Conservation (phyloP, 2,797 vertebrate species). For the Catamblyrhynchus diadema region DNA sequence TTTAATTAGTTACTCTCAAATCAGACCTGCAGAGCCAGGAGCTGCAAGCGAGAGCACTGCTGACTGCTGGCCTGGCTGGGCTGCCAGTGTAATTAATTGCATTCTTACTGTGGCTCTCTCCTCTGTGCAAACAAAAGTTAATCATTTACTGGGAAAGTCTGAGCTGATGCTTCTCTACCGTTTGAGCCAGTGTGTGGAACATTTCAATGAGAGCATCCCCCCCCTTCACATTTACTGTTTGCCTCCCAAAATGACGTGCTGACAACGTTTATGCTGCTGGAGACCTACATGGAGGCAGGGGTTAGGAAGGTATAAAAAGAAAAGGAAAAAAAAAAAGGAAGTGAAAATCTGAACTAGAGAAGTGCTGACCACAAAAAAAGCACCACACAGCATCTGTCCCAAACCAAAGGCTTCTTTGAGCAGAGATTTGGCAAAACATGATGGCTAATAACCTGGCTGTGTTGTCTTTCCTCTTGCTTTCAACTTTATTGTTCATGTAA, state of each 20-base stretch:
- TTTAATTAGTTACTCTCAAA: constrained; percentile 60
- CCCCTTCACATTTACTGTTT: background rate
- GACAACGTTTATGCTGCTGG: background rate
- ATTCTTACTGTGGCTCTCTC: background rate
- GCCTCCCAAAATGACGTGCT: background rate
- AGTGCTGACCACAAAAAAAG: background rate
- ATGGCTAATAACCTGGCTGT: background rate
- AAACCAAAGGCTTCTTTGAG: background rate
- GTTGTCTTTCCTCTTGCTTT: background rate
- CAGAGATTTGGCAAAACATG: background rate
- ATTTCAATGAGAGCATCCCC: background rate
- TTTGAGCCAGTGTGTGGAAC: background rate
- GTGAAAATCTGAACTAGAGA: background rate
- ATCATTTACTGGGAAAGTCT: constrained; percentile 7
- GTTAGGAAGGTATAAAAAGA: background rate
- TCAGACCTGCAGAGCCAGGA: constrained; percentile 45
- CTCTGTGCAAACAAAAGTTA: constrained; percentile 37
- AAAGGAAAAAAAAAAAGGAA: background rate
- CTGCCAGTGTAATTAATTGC: constrained; percentile 40
- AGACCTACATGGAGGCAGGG: background rate
- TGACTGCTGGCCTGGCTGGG: constrained; percentile 29
- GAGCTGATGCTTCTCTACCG: background rate
- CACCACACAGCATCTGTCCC: background rate
- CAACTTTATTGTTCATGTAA: background rate
- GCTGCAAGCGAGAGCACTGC: background rate